These are phyloP conservation scores for Falco biarmicus DNA, from an alignment of 2,797 vertebrate genomes.

Conservation along the genomic window DNA sequence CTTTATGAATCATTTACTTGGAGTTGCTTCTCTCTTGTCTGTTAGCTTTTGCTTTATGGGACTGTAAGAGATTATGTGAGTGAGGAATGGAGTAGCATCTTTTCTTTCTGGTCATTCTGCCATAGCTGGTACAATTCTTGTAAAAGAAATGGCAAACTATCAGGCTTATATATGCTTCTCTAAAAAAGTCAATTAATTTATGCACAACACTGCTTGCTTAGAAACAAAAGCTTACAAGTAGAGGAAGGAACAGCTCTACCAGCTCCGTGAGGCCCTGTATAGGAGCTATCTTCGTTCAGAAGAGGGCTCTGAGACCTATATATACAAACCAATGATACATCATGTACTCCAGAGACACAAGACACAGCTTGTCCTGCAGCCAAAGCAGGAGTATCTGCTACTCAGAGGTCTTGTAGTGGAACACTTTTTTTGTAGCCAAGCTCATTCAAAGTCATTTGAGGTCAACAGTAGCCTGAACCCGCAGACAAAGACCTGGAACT, in stretches of 20 bases:
- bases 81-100: constrained; percentile 72
- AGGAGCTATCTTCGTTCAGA: not conserved
- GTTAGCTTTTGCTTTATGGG: constrained; percentile 76
- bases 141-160: not conserved
- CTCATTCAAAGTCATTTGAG: not conserved
- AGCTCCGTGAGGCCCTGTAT: not conserved
- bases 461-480: not conserved
- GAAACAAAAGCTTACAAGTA: not conserved
- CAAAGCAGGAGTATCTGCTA: not conserved
- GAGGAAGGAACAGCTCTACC: not conserved
- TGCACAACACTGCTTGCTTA: not conserved
- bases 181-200: not conserved
- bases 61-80: constrained; percentile 78
- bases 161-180: not conserved
- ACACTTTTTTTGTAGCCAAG: not conserved
- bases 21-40: constrained; percentile 45
- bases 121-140: constrained; percentile 80
- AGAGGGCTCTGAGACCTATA: not conserved
- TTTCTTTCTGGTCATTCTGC: constrained; percentile 68
- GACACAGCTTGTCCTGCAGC: constrained; percentile 14
- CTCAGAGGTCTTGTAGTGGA: not conserved
- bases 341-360: not conserved
- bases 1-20: constrained; percentile 66
- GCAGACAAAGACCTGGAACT: not conserved
- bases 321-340: not conserved